Base-by-base conservation (phyloP, 2,888 invertebrate genomes). In the Agriopis leucophaearia region DNA sequence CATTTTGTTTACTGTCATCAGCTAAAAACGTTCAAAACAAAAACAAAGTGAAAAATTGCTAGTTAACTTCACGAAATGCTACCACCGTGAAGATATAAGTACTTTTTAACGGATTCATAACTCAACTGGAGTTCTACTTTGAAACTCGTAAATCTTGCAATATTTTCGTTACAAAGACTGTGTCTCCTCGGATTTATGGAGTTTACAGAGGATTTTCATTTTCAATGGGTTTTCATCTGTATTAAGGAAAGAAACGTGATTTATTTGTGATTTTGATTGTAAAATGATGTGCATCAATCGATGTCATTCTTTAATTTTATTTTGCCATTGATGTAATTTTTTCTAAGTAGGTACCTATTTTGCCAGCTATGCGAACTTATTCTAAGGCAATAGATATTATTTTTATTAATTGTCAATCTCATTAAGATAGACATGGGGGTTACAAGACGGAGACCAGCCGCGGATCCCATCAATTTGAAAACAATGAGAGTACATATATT, bases 71-170 rank as follows among this genome's bases (percentile, higher is more conserved):
- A 9, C 61, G 66, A 67, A 64, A 59, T 55, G 63, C 69, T 55
- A 45, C 62, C 60, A 51, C 62, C 27, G 58, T 55, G 66, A 69
- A 68, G 67, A 74, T 70, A 70, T 64, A 74, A 74, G 70, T 64
- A 69, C 68, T 70, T 71, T 75, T 74, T 66, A 75, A 74, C 58
- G 52, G 55, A 71, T 45, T 64, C 72, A 74, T 75, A 74, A 74
- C 67, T 74, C 70, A 74, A 66, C 59, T 64, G 66, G 70, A 74
- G 69, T 74, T 72, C 54, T 59, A 56, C 56, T 70, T 70, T 59
- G 67, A 66, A 74, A 70, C 66, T 74, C 75, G 56, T 74, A 74
- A 74, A 75, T 77, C 71, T 71, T 69, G 48, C 52, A 63, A 27
- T 64, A 70, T 71, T 66, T 70, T 67, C 58, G 61, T 58, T 68